Evolutionary conservation across 2,113 vertebrate genomes (phyloP).

Genomic region (Atractosteus spatula): DNA sequence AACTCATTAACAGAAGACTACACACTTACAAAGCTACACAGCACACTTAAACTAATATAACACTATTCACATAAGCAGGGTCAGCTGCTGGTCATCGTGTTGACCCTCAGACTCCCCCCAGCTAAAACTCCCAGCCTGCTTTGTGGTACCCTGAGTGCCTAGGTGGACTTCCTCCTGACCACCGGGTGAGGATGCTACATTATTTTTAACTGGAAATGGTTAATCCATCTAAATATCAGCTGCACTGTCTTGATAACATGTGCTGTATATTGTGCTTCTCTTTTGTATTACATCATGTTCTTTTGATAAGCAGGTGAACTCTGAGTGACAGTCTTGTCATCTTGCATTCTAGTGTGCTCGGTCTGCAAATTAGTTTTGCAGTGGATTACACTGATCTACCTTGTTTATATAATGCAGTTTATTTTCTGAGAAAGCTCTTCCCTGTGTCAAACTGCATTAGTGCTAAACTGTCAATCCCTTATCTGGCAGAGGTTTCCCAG

Average conservation of each 20-base stretch:
- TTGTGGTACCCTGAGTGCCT: no score
- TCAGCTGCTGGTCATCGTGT: no score
- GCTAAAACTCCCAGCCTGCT: no score
- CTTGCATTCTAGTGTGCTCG: constrained; percentile 2
- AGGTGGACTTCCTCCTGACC: no score
- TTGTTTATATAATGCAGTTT: constrained; percentile 28
- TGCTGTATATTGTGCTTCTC: neutral
- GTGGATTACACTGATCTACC: constrained; percentile 20
- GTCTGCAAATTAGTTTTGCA: constrained; percentile 29
- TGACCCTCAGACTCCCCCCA: no score
- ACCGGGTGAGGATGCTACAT: no score
- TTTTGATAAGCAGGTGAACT: neutral
- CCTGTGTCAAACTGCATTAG: constrained; percentile 25
- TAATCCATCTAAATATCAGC: neutral
- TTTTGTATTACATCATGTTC: neutral
- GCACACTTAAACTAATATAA: no score
- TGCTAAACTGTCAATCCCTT: constrained; percentile 22
- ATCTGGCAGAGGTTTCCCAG: constrained; percentile 10
- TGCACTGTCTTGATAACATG: constrained; percentile 2
- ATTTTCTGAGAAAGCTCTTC: constrained; percentile 23
- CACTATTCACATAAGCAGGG: no score
- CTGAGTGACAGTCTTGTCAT: constrained; percentile 25
- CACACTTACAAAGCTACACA: no score
- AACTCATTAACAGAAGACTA: no score
- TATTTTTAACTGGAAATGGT: no score